Evolutionary conservation across 1,140 invertebrate species (phyloP).

Genomic region (Uloborus diversus): DNA sequence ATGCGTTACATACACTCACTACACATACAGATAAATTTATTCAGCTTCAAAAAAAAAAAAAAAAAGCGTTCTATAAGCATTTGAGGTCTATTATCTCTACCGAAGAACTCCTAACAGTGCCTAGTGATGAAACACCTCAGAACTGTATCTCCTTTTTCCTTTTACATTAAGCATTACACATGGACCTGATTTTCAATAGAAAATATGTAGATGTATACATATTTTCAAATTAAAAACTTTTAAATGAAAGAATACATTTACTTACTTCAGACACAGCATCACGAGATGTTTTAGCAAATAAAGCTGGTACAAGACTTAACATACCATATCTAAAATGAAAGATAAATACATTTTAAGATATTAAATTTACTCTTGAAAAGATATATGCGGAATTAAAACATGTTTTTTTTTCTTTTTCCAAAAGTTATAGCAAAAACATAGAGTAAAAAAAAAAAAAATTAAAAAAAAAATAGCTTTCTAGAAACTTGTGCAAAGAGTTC

Average conservation of each 20-base stretch:
- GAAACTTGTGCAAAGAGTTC: constrained; percentile 59
- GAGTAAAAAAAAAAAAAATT: constrained; percentile 70
- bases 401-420: constrained; percentile 67
- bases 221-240: neutral
- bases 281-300: constrained; percentile 71
- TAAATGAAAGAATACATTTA: neutral
- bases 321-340: constrained; percentile 67
- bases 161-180: no score
- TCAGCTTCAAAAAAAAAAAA: no score
- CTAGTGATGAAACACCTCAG: no score
- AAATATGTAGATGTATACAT: neutral
- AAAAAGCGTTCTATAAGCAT: no score
- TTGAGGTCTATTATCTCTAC: no score
- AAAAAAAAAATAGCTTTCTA: constrained; percentile 16
- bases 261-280: constrained; percentile 70
- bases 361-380: no score
- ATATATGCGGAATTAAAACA: constrained; percentile 66
- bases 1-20: no score
- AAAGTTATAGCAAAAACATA: no score
- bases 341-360: neutral
- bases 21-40: no score
- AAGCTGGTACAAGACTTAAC: constrained; percentile 69
- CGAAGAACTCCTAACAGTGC: no score
- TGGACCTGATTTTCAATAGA: neutral
- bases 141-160: no score